These are phyloP conservation scores for Enhydra lutris DNA, from an alignment of 2,113 vertebrate species.

Conservation along the genomic window DNA sequence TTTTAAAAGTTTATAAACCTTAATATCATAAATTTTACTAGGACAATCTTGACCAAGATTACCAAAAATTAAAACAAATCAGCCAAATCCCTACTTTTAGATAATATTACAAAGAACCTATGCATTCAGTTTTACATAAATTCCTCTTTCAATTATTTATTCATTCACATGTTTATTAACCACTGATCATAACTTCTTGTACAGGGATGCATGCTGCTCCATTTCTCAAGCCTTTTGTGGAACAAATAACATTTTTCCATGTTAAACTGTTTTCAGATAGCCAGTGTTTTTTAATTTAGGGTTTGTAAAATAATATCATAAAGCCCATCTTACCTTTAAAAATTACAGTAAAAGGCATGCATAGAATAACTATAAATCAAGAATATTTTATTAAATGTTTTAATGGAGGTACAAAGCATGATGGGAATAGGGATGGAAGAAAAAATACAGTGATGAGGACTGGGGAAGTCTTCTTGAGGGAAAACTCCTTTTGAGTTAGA, in stretches of 20 bases:
- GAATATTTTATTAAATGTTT: neutral
- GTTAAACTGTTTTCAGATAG: neutral
- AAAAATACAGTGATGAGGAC: neutral
- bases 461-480: neutral
- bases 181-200: neutral
- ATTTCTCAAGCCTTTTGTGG: neutral
- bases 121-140: neutral
- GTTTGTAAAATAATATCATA: neutral
- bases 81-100: neutral
- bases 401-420: neutral
- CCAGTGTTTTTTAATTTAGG: neutral
- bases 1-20: neutral
- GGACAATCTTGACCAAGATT: neutral
- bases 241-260: neutral
- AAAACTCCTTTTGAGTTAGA: neutral
- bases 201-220: fast-evolving
- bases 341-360: neutral
- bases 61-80: neutral
- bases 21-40: neutral
- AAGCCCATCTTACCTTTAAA: neutral
- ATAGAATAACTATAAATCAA: neutral
- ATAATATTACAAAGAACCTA: neutral
- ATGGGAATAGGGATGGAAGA: neutral
- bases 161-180: neutral
- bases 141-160: neutral